Evolutionary conservation across 2,888 invertebrate species (phyloP).

Genomic region (Acanthosepion pharaonis): DNA sequence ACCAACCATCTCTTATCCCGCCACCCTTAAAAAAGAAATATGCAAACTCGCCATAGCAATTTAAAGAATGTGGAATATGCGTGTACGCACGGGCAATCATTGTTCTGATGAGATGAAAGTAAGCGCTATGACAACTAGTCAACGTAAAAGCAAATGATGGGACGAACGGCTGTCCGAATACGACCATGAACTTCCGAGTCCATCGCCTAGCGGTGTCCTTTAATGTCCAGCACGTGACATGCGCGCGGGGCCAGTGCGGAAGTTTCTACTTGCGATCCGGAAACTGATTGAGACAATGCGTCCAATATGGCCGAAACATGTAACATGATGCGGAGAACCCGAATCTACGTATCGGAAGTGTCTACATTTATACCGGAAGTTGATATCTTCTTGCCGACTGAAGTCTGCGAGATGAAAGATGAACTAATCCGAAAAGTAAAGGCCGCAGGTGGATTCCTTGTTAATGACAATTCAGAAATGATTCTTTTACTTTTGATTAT

Average conservation of each 20-base stretch:
- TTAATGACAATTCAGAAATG: not conserved
- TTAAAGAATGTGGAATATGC: not conserved
- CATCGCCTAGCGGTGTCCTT: not conserved
- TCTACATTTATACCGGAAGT: conserved; percentile 9
- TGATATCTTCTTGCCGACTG: not conserved
- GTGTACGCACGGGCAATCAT: not conserved
- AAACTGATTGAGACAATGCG: not conserved
- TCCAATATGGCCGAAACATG: not conserved
- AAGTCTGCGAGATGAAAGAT: not conserved
- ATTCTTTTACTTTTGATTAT: not conserved
- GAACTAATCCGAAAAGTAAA: conserved; percentile 8
- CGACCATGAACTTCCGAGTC: not conserved
- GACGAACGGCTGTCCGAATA: not conserved
- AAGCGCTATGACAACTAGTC: not conserved
- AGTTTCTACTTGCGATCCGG: conserved; percentile 11
- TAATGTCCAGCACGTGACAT: conserved; percentile 20
- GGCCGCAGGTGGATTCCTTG: not conserved
- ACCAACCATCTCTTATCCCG: not conserved
- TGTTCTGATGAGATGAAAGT: not conserved
- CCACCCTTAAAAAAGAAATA: not conserved
- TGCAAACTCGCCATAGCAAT: not conserved
- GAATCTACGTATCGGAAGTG: not conserved
- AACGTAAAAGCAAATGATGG: not conserved
- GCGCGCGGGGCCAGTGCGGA: not conserved
- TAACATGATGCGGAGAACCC: not conserved